Evolutionary conservation across 2,888 invertebrate genomes (phyloP).

Genomic region (Sussaba pulchella): DNA sequence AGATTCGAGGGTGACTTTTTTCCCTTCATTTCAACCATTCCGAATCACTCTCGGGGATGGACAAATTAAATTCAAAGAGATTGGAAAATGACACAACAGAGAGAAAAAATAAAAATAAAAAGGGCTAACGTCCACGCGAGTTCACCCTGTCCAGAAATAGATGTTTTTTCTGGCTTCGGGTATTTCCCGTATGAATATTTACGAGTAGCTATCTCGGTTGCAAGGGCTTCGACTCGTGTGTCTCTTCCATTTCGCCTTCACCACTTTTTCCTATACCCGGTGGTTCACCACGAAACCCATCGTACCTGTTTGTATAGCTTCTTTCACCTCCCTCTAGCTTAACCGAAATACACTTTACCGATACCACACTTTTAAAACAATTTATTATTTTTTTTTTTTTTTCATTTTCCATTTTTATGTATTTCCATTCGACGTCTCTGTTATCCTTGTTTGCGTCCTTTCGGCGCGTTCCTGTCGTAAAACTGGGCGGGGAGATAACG

Average conservation of each 20-base stretch:
- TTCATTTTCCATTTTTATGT: slow-evolving; percentile 36
- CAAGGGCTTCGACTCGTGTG: slow-evolving; percentile 31
- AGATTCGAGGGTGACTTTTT: not conserved
- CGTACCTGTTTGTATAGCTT: slow-evolving; percentile 51
- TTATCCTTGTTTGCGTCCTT: not conserved
- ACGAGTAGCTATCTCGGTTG: slow-evolving; percentile 63
- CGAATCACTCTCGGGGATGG: slow-evolving; percentile 21
- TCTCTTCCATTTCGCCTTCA: slow-evolving; percentile 32
- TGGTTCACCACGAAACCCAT: slow-evolving; percentile 1
- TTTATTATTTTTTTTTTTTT: slow-evolving; percentile 5
- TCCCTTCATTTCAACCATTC: not conserved
- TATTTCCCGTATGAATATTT: slow-evolving; percentile 69
- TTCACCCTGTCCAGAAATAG: slow-evolving; percentile 66
- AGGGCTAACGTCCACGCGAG: slow-evolving; percentile 59
- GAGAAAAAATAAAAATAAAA: slow-evolving; percentile 33
- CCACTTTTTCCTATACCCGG: slow-evolving; percentile 44
- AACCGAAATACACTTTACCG: slow-evolving; percentile 17
- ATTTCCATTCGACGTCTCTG: slow-evolving; percentile 1
- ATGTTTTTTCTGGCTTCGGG: slow-evolving; percentile 65
- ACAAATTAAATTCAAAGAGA: not conserved
- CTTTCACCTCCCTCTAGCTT: slow-evolving; percentile 7
- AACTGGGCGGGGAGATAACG: slow-evolving; percentile 6
- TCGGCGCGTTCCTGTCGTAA: slow-evolving; percentile 56
- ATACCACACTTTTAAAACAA: not conserved
- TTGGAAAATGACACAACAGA: slow-evolving; percentile 30